These are phyloP conservation scores for Gymnocheta viridis DNA, from an alignment of 2,888 invertebrate species.

Conservation along the genomic window DNA sequence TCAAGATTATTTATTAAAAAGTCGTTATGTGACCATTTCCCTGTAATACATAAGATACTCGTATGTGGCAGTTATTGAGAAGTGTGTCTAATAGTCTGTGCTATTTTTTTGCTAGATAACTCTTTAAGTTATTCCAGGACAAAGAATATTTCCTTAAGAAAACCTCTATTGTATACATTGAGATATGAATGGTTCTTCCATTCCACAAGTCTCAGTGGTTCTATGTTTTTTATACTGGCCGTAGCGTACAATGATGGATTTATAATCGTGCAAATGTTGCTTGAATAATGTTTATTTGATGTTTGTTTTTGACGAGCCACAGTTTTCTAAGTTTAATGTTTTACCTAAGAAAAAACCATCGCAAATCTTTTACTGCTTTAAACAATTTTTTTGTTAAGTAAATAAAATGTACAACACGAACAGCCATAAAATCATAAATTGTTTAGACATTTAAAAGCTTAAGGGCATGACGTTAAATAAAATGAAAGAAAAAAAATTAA, in stretches of 20 bases:
- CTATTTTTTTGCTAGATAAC: no score
- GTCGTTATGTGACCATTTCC: no score
- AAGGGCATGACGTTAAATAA: slow-evolving; percentile 46
- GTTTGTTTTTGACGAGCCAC: slow-evolving; percentile 44
- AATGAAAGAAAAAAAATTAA: slow-evolving; percentile 5
- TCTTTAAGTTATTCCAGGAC: no score
- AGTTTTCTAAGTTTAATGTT: slow-evolving; percentile 46
- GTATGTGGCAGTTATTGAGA: no score
- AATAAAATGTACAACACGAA: slow-evolving; percentile 42
- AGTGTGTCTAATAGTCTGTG: no score
- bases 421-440: slow-evolving; percentile 64
- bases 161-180: no score
- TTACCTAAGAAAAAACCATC: slow-evolving; percentile 6
- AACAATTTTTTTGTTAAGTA: slow-evolving; percentile 26
- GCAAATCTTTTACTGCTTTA: slow-evolving; percentile 17
- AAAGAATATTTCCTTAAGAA: no score
- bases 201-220: not conserved
- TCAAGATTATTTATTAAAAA: no score
- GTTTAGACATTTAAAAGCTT: slow-evolving; percentile 66
- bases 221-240: not conserved
- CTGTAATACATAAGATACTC: no score
- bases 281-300: slow-evolving; percentile 63
- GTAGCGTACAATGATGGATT: slow-evolving; percentile 59
- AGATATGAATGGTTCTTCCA: no score
- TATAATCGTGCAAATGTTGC: slow-evolving; percentile 65